Base-by-base conservation (phyloP, 2,113 vertebrate genomes). In the Cheilinus undulatus region DNA sequence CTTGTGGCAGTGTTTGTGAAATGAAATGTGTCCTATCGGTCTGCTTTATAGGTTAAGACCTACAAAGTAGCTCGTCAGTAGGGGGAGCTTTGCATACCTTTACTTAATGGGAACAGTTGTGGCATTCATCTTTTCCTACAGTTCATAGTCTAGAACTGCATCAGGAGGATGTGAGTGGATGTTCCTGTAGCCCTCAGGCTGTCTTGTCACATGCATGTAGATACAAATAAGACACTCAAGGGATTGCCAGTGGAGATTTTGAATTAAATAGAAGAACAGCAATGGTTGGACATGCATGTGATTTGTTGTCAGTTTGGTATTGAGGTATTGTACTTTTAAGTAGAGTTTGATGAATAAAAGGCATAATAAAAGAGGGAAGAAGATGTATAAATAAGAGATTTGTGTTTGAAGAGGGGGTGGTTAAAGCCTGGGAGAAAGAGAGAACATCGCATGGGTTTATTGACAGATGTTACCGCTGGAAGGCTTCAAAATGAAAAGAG, bases 151-250 rank as follows among this genome's bases (percentile, higher is more conserved):
- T n/a, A 52, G 52, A 45, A 34, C 11, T 34, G 11, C 49, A 51
- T 49, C 76, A 73, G 68, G 82, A 70, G 74, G 68, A 52, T 58
- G 70, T 72, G 76, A 83, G 69, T 72, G 22, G 32, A 64, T 70
- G 78, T 69, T 62, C 82, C 22, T 87, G 87, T 88, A 85, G 84
- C 88, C 89, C 86, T 76, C 17, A 78, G 88, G 87, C 89, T 50
- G 82, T 78, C 59, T 63, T 86, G 85, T 86, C 78, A 51, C 72
- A 76, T 67, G 34, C 54, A 40, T 12, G 30, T 54, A 77, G 32
- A 57, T 19, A 42, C 34, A 53, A 58, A 75, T 34, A 60, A 15
- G 20, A 20, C 61, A 50, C 69, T 60, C 61, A 34, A 34, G 66
- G 69, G 51, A 45, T 34, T 45, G 23, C 32, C 34, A 36, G 8